phyloP scores from a whole-genome alignment of 2,797 vertebrate species.

The Neomorphus geoffroyi region DNA sequence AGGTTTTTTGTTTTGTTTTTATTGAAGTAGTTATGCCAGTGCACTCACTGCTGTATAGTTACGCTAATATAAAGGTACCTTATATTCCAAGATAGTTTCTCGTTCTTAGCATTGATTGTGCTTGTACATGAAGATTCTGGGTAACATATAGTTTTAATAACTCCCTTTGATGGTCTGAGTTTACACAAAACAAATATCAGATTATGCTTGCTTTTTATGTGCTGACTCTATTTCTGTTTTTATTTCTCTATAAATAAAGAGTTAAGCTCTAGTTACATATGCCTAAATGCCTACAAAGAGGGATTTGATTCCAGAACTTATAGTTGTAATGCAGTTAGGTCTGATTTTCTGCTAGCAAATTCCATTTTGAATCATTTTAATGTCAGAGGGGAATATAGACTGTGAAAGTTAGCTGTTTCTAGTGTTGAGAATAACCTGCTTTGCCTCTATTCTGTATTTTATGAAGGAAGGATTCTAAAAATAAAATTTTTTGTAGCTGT shows the following conservation, averaged over 20 bases:
- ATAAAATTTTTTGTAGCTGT: neutral
- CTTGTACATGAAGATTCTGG: neutral
- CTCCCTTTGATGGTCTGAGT: neutral
- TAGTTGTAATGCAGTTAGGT: slow-evolving; percentile 40
- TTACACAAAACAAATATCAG: slow-evolving; percentile 43
- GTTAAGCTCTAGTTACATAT: slow-evolving; percentile 30
- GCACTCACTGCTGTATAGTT: neutral
- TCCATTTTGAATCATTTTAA: slow-evolving; percentile 31
- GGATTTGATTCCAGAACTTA: slow-evolving; percentile 33
- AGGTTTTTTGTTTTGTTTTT: no score
- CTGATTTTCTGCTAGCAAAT: slow-evolving; percentile 44
- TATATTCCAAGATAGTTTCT: neutral
- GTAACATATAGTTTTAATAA: slow-evolving; percentile 56
- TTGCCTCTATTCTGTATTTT: neutral
- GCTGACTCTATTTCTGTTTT: slow-evolving; percentile 1
- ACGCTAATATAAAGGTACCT: neutral
- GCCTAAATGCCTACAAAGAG: slow-evolving; percentile 41
- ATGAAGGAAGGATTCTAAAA: neutral
- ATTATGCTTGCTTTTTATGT: slow-evolving; percentile 16
- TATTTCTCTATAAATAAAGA: slow-evolving; percentile 61
- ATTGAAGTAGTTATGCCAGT: neutral
- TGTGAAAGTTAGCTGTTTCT: slow-evolving; percentile 27
- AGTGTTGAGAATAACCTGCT: neutral
- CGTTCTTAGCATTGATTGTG: neutral
- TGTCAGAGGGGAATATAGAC: slow-evolving; percentile 16